Evolutionary conservation across 2,113 vertebrate genomes (phyloP), one percentile per base, ranked within the genome.

Genomic region (Capra hircus): DNA sequence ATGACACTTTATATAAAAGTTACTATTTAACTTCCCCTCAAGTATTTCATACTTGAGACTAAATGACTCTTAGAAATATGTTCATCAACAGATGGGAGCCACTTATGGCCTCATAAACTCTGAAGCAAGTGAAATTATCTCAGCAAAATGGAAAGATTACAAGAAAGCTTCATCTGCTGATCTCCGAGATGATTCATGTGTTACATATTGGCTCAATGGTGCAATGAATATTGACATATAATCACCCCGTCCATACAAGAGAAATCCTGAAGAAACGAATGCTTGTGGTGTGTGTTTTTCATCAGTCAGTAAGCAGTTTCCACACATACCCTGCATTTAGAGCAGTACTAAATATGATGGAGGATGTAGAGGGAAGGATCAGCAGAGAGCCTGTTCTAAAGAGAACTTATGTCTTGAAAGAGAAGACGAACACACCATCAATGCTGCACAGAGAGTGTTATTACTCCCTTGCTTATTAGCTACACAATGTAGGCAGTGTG

Each of bases 71-170:
- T 92, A 97, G 96, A 97, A 98, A 91, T 98, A 92, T 90, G 91
- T 97, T 98, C 98, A 59, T 98, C 97, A 97, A 97, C 88, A 97
- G 97, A 97, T 98, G 93, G 95, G 50, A 98, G 88, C 48, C 16
- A 85, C 97, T 98, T 97, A 97, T 96, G 97, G 97, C 97, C 96
- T 98, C 98, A 98, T 98, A 98, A 98, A 98, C 98, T 98, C 97
- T 62, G 83, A 98, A 97, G 95, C 97, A 98, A 98, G 97, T 98
- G 95, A 98, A 98, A 98, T 98, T 97, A 98, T 98, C 97, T 96
- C 96, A 95, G 90, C 87, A 94, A 85, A 97, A 98, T 93, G 98
- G 74, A 36, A 94, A 92, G 93, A 97, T 98, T 94, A 91, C 67
- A 94, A 9, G 13, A 94, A 96, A 97, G 87, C 87, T 87, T 98